phyloP scores from a whole-genome alignment of 2,888 invertebrate genomes.

The Eristalis tenax region DNA sequence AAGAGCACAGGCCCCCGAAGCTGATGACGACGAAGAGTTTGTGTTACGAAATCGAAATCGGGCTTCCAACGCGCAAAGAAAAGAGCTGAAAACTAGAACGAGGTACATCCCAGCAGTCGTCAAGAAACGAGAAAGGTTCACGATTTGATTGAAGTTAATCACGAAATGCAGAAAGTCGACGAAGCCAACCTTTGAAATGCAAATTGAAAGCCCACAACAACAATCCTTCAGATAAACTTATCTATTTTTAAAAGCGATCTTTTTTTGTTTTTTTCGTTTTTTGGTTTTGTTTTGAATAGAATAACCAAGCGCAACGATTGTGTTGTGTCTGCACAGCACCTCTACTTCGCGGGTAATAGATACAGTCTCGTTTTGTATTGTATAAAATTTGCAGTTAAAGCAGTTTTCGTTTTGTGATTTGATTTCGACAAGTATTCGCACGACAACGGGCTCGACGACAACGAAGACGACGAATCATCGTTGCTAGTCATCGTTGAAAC shows the following conservation, averaged over 20 bases:
- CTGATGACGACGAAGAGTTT: not conserved
- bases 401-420: not conserved
- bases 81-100: not conserved
- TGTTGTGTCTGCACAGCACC: constrained; percentile 20
- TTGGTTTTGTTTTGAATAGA: constrained; percentile 2
- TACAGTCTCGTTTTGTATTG: constrained; percentile 6
- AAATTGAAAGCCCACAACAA: constrained; percentile 34
- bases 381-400: not conserved
- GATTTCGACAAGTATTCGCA: not conserved
- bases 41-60: constrained; percentile 66
- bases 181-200: constrained; percentile 13
- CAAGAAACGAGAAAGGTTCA: not conserved
- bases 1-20: not conserved
- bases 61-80: constrained; percentile 49
- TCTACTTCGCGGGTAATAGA: constrained; percentile 29
- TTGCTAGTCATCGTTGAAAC: constrained; percentile 6
- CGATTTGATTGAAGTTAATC: not conserved
- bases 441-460: not conserved
- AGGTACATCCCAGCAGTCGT: not conserved
- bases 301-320: constrained; percentile 24
- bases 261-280: not conserved
- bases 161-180: not conserved
- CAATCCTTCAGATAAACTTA: constrained; percentile 20
- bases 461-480: not conserved
- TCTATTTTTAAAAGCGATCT: constrained; percentile 43